These are phyloP conservation scores for Orgyia antiqua DNA, from an alignment of 2,888 invertebrate genomes.

Conservation along the genomic window DNA sequence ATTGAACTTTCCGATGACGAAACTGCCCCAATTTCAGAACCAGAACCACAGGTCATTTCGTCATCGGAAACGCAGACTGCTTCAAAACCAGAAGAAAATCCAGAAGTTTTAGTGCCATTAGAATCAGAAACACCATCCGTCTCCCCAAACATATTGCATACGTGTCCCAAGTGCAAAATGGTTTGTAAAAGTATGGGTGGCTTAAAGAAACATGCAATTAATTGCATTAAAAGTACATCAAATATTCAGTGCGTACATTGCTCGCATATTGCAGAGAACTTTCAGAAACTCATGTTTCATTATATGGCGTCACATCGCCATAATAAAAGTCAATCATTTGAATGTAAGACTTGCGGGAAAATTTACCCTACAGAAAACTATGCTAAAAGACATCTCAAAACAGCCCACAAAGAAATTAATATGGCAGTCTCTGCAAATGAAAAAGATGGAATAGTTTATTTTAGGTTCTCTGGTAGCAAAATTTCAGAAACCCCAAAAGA, in stretches of 20 bases:
- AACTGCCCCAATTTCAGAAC: background rate
- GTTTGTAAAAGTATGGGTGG: slow-evolving; percentile 20
- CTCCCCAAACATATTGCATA: slow-evolving; percentile 30
- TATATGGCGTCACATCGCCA: slow-evolving; percentile 26
- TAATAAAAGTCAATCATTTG: slow-evolving; percentile 10
- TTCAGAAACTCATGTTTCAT: slow-evolving; percentile 33
- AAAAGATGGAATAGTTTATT: slow-evolving; percentile 2
- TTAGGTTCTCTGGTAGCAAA: slow-evolving; percentile 1
- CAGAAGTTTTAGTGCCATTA: too few relatives aligned
- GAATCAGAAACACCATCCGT: too few relatives aligned
- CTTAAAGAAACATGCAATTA: slow-evolving; percentile 28
- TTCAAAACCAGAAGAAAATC: too few relatives aligned
- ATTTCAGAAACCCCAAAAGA: slow-evolving; percentile 4
- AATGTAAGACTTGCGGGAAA: slow-evolving; percentile 34
- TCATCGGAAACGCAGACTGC: too few relatives aligned
- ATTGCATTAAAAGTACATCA: background rate
- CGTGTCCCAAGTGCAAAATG: slow-evolving; percentile 41
- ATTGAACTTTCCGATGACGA: slow-evolving; percentile 43
- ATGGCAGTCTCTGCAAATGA: slow-evolving; percentile 1
- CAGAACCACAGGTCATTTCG: background rate
- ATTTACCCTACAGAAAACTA: background rate
- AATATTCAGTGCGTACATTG: slow-evolving; percentile 19
- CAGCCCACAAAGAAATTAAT: slow-evolving; percentile 24
- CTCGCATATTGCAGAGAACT: slow-evolving; percentile 6
- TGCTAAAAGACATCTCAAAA: slow-evolving; percentile 34